Evolutionary conservation across 2,888 invertebrate genomes (phyloP), one percentile per base, ranked within the genome.

Genomic region (Heliconius hortense): DNA sequence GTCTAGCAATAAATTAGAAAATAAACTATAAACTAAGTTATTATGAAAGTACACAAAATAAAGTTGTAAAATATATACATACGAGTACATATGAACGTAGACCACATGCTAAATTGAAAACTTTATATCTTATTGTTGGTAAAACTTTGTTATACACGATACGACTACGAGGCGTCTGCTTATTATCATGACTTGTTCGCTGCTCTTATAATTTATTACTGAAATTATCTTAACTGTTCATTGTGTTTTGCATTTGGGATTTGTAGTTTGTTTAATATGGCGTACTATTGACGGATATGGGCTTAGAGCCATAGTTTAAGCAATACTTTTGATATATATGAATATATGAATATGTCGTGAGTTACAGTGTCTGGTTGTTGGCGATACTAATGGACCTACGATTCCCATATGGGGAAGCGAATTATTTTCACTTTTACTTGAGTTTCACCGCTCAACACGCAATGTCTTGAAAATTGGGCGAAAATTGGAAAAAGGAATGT

Each of bases 91-190:
- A 48, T 18, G 3, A 10, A 35, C n/a, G 69, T 24, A n/a, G 53
- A 56, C 69, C 69, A 56, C 56, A 69, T 56, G n/a, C 15, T 21
- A 18, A 68, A 21, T 28, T 68, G 18, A 15, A 35, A 68, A 68
- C 68, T 68, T 68, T n/a, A 11, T 53, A 68, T 68, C 53, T 68
- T 48, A 48, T 18, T 69, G 69, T 56, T 69, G 69, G 18, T 48
- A 11, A 48, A 69, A 69, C 69, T 69, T 69, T 69, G 68, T 64
- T 13, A 15, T 64, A 39, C 39, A 24, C 24, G 39, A 39, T 24
- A 39, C 39, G 11, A 28, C 28, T 56, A 69, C 68, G 31, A 15
- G 53, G 43, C 28, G 66, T 66, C 7, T 66, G 31, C 15, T 53
- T 68, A 28, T 53, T 21, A 56, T 13, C 8, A 24, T 8, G 39